Percentiles rank a stretch among this genome's conserved stretches.
Evolutionary conservation across 2,113 vertebrate species (phyloP).

Genomic region (Ranitomeya imitator): DNA sequence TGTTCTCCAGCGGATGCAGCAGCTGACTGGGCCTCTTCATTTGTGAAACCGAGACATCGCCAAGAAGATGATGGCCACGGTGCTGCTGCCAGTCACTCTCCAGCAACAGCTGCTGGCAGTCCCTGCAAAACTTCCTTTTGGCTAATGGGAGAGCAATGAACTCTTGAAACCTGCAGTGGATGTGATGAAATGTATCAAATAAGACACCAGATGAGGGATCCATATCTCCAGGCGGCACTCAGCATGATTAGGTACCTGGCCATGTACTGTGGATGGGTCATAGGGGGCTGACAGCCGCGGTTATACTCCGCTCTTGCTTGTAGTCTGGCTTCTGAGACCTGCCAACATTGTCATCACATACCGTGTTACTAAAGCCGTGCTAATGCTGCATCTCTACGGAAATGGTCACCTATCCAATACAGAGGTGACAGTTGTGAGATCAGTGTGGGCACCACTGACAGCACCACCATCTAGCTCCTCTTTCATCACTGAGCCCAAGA

Average conservation of each 20-base stretch:
- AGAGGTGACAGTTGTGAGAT: no score
- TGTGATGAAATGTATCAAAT: slow-evolving; percentile 12
- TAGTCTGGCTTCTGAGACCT: slow-evolving; percentile 84
- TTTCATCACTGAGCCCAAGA: no score
- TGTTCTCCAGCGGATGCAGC: slow-evolving; percentile 85
- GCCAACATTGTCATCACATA: slow-evolving; percentile 30
- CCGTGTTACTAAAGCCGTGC: no score
- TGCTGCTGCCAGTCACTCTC: slow-evolving; percentile 75
- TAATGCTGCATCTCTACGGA: no score
- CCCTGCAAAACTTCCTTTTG: slow-evolving; percentile 83
- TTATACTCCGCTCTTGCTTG: slow-evolving; percentile 82
- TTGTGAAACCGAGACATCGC: slow-evolving; percentile 70
- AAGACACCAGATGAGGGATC: slow-evolving; percentile 23
- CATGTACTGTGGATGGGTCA: slow-evolving; percentile 77
- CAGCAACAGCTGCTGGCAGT: slow-evolving; percentile 84
- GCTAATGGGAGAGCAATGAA: slow-evolving; percentile 74
- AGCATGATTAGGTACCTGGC: slow-evolving; percentile 73
- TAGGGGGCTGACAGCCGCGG: slow-evolving; percentile 70
- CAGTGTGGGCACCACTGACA: no score
- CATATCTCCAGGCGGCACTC: no score
- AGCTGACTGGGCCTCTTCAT: slow-evolving; percentile 82
- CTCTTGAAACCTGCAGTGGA: slow-evolving; percentile 73
- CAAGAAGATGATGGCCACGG: slow-evolving; percentile 67
- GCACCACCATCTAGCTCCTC: no score
- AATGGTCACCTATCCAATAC: no score